Base-by-base conservation (phyloP, 2,888 invertebrate species). In the Tortricodes alternella region DNA sequence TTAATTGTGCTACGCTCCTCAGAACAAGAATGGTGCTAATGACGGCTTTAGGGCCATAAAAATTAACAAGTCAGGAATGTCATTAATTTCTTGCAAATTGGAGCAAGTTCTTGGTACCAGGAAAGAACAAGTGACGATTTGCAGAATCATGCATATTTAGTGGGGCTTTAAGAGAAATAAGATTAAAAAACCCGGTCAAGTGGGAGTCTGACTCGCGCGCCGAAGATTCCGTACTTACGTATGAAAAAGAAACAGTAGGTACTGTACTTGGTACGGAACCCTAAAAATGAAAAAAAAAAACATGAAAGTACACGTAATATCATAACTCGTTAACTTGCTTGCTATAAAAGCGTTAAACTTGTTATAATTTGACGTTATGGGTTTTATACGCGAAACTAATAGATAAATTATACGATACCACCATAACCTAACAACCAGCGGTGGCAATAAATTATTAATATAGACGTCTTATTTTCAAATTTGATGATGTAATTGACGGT, bases 331-430 rank as follows among this genome's bases (percentile, higher is more conserved):
- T 48, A 48, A 55, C 48, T 41, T 3, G 35, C 32, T 52, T 41
- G 24, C 41, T 27, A 35, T 55, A n/a, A 55, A 53, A 53, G 18
- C 32, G 24, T 48, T 32, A 9, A 48, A 48, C 24, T 41, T 41
- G 35, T 37, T 32, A 37, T 56, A 32, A 56, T 56, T 50, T 50
- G 56, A 49, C 50, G 44, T 44, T 32, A 56, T 50, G 35, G 59
- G 58, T 61, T 59, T 66, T 62, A 60, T 53, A 56, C 65, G 60
- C 68, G 58, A 60, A 46, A 56, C 66, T 70, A 71, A 78, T 78
- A 71, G 70, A 71, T 67, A 69, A 67, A 74, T 73, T 73, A 70
- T 64, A 68, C 68, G 67, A 68, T 73, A 70, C 76, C 74, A 67
- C 75, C 75, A 69, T 77, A 67, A 68, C 73, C n/a, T 55, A 62